Conservation (phyloP, 2,888 invertebrate species). For the Trichogramma evanescens region DNA sequence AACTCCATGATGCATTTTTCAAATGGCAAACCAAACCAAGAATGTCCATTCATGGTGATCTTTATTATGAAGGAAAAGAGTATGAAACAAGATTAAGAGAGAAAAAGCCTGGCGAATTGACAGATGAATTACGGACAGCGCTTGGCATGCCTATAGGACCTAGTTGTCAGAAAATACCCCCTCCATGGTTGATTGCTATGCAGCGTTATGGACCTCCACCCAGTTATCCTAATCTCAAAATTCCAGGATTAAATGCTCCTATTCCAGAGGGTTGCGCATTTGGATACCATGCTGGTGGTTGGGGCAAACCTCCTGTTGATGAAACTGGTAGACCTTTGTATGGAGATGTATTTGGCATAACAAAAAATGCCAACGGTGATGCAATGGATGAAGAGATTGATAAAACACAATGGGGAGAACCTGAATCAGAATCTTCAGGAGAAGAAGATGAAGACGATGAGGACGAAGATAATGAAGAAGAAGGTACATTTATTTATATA, state of each 20-base stretch:
- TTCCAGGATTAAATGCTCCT: slow-evolving; percentile 94
- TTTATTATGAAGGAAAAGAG: slow-evolving; percentile 99
- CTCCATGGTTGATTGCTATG: slow-evolving; percentile 95
- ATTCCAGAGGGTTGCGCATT: slow-evolving; percentile 97
- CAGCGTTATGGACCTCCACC: slow-evolving; percentile 98
- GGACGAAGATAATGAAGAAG: slow-evolving; percentile 52
- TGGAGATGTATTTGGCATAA: slow-evolving; percentile 92
- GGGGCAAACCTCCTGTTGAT: slow-evolving; percentile 99
- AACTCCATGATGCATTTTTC: slow-evolving; percentile 98
- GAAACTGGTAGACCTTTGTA: slow-evolving; percentile 96
- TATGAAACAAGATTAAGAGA: slow-evolving; percentile 95
- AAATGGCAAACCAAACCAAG: slow-evolving; percentile 98
- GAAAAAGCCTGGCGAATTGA: slow-evolving; percentile 96
- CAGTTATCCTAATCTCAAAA: slow-evolving; percentile 96
- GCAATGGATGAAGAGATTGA: slow-evolving; percentile 80
- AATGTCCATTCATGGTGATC: slow-evolving; percentile 97
- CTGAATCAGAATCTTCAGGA: slow-evolving; percentile 56
- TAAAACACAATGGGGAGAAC: slow-evolving; percentile 91
- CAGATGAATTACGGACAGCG: slow-evolving; percentile 91
- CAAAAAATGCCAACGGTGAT: slow-evolving; percentile 65
- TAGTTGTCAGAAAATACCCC: slow-evolving; percentile 83
- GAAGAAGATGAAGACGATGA: slow-evolving; percentile 63
- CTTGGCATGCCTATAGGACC: slow-evolving; percentile 98
- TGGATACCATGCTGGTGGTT: slow-evolving; percentile 98
- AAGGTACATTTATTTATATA: slow-evolving; percentile 27